Conservation (phyloP, 1,140 invertebrate species). For the Magallana angulata region DNA sequence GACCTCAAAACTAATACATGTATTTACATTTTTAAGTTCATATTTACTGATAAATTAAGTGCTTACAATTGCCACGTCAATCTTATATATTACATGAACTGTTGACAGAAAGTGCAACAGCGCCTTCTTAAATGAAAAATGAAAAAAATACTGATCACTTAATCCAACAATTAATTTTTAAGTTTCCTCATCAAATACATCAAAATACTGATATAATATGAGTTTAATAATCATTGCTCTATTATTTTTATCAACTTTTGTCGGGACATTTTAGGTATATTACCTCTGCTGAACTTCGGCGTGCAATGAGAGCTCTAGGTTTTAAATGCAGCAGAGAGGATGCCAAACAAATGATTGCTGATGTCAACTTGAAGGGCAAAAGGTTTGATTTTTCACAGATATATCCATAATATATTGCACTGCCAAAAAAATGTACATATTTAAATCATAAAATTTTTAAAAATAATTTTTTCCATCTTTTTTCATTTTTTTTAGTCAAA, state of each 20-base stretch:
- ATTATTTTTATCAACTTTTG: not conserved
- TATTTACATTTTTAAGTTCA: too few relatives aligned
- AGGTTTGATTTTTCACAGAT: constrained; percentile 59
- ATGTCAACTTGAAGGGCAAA: constrained; percentile 69
- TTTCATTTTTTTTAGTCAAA: constrained; percentile 63
- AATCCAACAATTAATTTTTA: too few relatives aligned
- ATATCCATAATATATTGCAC: too few relatives aligned
- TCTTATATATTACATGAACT: too few relatives aligned
- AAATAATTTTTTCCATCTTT: not conserved
- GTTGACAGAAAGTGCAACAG: too few relatives aligned
- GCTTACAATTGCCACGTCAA: too few relatives aligned
- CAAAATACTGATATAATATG: too few relatives aligned
- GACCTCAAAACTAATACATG: too few relatives aligned
- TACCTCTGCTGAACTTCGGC: constrained; percentile 69
- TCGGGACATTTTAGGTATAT: constrained; percentile 63
- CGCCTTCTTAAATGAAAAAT: too few relatives aligned
- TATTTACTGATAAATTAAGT: too few relatives aligned
- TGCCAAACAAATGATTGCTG: constrained; percentile 69
- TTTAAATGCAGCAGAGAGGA: constrained; percentile 75
- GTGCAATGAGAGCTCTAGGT: constrained; percentile 73
- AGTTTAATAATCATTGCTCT: not conserved
- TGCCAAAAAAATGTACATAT: not conserved
- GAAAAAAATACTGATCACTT: too few relatives aligned
- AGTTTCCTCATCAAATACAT: too few relatives aligned
- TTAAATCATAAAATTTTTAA: not conserved